These are phyloP conservation scores for Synanthedon andrenaeformis DNA, from an alignment of 2,888 invertebrate species.

Conservation along the genomic window DNA sequence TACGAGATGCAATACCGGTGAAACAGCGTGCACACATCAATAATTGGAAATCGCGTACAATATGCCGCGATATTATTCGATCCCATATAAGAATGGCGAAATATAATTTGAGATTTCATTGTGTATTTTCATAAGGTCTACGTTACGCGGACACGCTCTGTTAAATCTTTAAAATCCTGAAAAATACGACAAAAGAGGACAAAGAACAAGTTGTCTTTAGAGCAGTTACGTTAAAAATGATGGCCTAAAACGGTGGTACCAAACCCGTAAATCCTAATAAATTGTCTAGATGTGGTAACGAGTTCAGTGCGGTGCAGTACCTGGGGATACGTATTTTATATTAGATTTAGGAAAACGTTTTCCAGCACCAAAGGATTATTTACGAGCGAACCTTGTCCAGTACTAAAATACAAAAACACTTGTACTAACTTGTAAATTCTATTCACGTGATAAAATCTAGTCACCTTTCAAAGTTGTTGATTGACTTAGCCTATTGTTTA, in stretches of 20 bases:
- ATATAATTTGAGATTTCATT: not conserved
- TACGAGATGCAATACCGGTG: conserved; percentile 27
- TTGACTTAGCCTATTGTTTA: too few species aligned
- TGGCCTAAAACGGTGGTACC: conserved; percentile 21
- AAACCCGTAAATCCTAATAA: conserved; percentile 36
- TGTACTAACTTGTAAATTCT: not conserved
- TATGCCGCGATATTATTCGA: conserved; percentile 27
- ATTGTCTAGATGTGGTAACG: conserved; percentile 44
- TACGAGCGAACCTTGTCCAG: conserved; percentile 19
- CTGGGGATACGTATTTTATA: conserved; percentile 35
- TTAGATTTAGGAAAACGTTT: conserved; percentile 35
- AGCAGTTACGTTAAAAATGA: conserved; percentile 19
- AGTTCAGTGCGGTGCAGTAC: conserved; percentile 29
- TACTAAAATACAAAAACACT: conserved; percentile 4
- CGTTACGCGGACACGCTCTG: not conserved
- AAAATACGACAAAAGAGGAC: conserved; percentile 5
- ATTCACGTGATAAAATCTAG: not conserved
- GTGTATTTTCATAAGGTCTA: not conserved
- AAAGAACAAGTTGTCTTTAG: conserved; percentile 15
- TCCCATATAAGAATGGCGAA: conserved; percentile 10
- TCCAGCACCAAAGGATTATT: conserved; percentile 31
- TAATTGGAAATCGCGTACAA: conserved; percentile 45
- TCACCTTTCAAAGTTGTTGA: too few species aligned
- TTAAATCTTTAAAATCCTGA: not conserved
- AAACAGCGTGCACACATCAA: conserved; percentile 32